phyloP scores from a whole-genome alignment of 1,140 invertebrate genomes.

The Brachionus calyciflorus region DNA sequence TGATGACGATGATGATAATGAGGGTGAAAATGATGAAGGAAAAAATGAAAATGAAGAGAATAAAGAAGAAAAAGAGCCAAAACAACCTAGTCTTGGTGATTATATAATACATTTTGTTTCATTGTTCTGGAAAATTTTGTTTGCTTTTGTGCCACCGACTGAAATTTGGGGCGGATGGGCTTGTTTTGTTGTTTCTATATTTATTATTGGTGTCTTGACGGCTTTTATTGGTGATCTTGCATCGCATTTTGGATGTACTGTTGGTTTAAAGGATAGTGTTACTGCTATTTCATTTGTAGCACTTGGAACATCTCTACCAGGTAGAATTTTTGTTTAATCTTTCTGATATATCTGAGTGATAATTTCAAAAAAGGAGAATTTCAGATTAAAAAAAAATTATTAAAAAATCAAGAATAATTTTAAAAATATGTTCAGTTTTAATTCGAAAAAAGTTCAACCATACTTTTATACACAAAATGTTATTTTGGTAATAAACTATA shows the following conservation, averaged over 20 bases:
- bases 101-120: slow-evolving; percentile 94
- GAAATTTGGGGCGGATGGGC: slow-evolving; percentile 75
- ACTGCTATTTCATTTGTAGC: slow-evolving; percentile 95
- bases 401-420: too few species aligned
- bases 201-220: slow-evolving; percentile 88
- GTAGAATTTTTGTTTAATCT: too few species aligned
- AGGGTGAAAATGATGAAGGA: slow-evolving; percentile 57
- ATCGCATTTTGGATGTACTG: slow-evolving; percentile 92
- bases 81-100: slow-evolving; percentile 75
- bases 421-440: too few species aligned
- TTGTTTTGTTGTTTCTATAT: slow-evolving; percentile 86
- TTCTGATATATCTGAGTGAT: too few species aligned
- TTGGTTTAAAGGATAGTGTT: slow-evolving; percentile 89
- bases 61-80: slow-evolving; percentile 60
- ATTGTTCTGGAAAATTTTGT: slow-evolving; percentile 94
- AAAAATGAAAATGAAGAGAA: slow-evolving; percentile 62
- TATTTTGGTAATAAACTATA: too few species aligned
- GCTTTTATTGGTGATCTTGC: slow-evolving; percentile 93
- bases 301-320: slow-evolving; percentile 90
- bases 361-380: neutral
- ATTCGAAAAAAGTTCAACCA: too few species aligned
- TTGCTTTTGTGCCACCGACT: slow-evolving; percentile 95
- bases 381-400: neutral
- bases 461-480: too few species aligned
- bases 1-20: slow-evolving; percentile 68